Evolutionary conservation across 2,113 vertebrate genomes (phyloP).

Genomic region (Rhinolophus sinicus): DNA sequence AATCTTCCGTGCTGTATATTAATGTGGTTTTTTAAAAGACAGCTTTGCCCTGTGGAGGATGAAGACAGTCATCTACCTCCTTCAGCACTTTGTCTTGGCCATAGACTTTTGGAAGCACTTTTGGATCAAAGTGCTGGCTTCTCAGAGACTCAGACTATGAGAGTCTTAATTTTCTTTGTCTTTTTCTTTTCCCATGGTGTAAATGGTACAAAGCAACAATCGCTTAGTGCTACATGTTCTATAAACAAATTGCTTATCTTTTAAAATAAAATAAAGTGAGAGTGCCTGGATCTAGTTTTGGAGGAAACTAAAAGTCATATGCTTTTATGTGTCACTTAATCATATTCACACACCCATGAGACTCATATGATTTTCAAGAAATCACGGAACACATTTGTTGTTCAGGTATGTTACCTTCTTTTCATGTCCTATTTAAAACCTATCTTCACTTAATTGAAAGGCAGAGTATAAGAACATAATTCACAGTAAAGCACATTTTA

Average conservation of each 20-base stretch:
- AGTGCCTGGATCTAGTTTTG: not conserved
- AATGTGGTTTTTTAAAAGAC: not conserved
- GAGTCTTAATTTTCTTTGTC: not conserved
- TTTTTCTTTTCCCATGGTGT: not conserved
- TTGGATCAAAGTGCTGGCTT: not conserved
- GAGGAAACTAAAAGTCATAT: not conserved
- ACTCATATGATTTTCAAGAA: not conserved
- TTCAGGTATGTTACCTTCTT: not conserved
- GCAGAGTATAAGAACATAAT: not conserved
- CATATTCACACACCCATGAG: not conserved
- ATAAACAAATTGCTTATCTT: not conserved
- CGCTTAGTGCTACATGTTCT: not conserved
- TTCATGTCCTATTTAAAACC: not conserved
- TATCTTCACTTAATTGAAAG: not conserved
- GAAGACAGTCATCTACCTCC: not conserved
- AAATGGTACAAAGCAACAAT: not conserved
- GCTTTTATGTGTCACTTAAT: not conserved
- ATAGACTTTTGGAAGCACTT: not conserved
- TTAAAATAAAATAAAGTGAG: slow-evolving; percentile 3
- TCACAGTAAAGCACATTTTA: not conserved
- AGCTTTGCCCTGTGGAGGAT: not conserved
- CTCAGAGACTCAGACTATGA: not conserved
- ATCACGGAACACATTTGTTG: not conserved
- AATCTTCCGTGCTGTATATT: not conserved
- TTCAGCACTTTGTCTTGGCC: not conserved